These are phyloP conservation scores for Epinephelus awoara DNA, from an alignment of 2,797 vertebrate species.

Conservation along the genomic window DNA sequence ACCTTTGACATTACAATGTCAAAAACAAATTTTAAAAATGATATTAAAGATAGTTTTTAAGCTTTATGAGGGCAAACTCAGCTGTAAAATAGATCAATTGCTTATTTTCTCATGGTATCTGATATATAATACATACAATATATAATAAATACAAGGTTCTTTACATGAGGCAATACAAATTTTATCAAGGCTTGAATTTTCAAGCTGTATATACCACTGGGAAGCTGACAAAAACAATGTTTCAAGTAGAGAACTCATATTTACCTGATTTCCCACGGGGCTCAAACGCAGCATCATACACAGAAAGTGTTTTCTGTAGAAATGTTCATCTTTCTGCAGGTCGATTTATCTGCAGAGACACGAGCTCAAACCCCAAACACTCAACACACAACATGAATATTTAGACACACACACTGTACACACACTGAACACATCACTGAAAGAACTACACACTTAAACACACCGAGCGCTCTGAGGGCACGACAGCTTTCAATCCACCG, in stretches of 20 bases:
- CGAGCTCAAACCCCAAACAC: conserved; percentile 44
- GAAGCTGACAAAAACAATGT: conserved; percentile 31
- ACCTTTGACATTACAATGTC: background rate
- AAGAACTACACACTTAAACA: conserved; percentile 39
- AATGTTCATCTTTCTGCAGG: conserved; percentile 54
- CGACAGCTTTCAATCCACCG: conserved; percentile 56
- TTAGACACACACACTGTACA: conserved; percentile 39
- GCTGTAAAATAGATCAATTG: background rate
- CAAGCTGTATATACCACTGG: conserved; percentile 29
- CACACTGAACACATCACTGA: conserved; percentile 39
- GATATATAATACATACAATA: conserved; percentile 9
- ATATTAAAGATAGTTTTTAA: background rate
- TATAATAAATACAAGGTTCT: conserved; percentile 11
- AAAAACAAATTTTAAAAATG: background rate
- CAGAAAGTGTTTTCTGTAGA: conserved; percentile 52
- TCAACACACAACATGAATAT: conserved; percentile 53
- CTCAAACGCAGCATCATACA: conserved; percentile 57
- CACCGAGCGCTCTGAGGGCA: conserved; percentile 39
- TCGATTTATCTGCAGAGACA: conserved; percentile 69
- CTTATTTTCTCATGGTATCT: background rate
- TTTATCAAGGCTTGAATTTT: conserved; percentile 48
- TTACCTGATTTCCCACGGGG: conserved; percentile 73
- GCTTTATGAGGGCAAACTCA: background rate
- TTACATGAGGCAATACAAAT: conserved; percentile 12
- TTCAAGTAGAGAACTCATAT: conserved; percentile 62